Percentiles rank a stretch among this genome's conserved stretches.
Evolutionary conservation across 2,888 invertebrate species (phyloP).

Genomic region (Folsomia manolachei): DNA sequence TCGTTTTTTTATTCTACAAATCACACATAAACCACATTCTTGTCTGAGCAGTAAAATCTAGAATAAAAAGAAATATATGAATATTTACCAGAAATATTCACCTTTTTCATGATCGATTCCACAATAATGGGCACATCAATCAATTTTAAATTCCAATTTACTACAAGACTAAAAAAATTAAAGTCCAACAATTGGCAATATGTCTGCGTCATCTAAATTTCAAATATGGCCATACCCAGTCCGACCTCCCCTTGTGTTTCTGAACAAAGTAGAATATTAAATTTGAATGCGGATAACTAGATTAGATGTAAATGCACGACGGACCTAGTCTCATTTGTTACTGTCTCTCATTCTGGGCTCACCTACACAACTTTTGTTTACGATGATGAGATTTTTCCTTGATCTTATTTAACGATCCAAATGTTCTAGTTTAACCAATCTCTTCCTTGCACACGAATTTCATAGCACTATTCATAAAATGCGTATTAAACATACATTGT

Average conservation of each 20-base stretch:
- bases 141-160: background rate
- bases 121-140: background rate
- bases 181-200: conserved; percentile 3
- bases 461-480: background rate
- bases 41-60: no score
- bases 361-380: background rate
- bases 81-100: background rate
- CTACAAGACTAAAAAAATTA: background rate
- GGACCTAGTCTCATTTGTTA: conserved; percentile 8
- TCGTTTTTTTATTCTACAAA: no score
- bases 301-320: conserved; percentile 1
- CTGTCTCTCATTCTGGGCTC: background rate
- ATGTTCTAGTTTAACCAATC: background rate
- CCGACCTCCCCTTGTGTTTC: background rate
- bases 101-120: background rate
- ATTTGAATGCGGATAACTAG: background rate
- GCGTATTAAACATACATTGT: background rate
- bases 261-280: background rate
- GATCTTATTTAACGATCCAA: background rate
- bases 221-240: conserved; percentile 4
- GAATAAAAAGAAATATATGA: no score
- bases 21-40: no score
- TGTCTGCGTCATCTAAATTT: conserved; percentile 10
- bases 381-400: conserved; percentile 6
- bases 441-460: background rate